phyloP scores from a whole-genome alignment of 2,888 invertebrate species.

The Idaea straminata region DNA sequence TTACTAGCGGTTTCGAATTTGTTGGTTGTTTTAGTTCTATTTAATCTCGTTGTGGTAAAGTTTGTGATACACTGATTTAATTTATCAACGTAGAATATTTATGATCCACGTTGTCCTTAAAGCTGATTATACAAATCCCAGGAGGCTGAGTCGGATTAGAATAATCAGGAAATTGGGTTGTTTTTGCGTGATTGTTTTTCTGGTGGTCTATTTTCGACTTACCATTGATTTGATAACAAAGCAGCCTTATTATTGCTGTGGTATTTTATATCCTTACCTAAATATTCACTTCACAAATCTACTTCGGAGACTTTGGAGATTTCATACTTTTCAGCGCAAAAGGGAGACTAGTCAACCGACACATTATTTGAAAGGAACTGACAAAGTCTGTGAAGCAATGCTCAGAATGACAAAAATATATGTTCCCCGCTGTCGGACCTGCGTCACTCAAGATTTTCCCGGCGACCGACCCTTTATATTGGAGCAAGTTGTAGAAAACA shows the following conservation, averaged over 20 bases:
- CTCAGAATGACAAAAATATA: constrained; percentile 58
- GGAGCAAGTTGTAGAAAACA: constrained; percentile 50
- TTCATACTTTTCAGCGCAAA: constrained; percentile 5
- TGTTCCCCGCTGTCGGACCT: constrained; percentile 59
- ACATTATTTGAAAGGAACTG: constrained; percentile 21
- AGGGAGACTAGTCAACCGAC: constrained; percentile 12
- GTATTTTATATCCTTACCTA: no score
- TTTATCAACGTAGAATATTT: not conserved
- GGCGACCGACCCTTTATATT: constrained; percentile 41
- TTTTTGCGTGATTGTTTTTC: not conserved
- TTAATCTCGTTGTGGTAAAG: not conserved
- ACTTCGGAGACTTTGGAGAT: not conserved
- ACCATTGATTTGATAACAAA: not conserved
- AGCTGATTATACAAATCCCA: not conserved
- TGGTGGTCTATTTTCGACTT: not conserved
- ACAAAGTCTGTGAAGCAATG: constrained; percentile 38
- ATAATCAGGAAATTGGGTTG: not conserved
- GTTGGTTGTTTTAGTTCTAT: not conserved
- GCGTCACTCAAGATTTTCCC: constrained; percentile 56
- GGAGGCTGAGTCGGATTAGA: not conserved
- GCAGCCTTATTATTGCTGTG: not conserved
- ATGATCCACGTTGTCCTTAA: not conserved
- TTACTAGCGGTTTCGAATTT: not conserved
- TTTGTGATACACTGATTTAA: not conserved
- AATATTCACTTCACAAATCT: no score